These are phyloP conservation scores for Cryptophagus acutangulus DNA, from an alignment of 2,888 invertebrate species.

Conservation along the genomic window DNA sequence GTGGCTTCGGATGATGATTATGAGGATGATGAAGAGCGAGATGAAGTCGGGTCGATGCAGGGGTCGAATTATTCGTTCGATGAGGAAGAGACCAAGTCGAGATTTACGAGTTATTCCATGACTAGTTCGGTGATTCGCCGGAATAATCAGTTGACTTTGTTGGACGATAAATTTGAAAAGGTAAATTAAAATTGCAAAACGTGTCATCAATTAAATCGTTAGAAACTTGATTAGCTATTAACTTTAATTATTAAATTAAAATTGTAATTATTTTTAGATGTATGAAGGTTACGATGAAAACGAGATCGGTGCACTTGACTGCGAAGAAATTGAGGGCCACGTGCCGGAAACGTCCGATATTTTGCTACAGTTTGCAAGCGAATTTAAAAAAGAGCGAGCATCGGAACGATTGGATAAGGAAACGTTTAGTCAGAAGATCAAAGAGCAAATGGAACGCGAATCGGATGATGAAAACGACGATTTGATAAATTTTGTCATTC, in stretches of 20 bases:
- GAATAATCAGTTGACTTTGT: conserved; percentile 72
- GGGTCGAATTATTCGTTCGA: conserved; percentile 48
- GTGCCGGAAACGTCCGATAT: conserved; percentile 64
- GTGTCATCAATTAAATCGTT: conserved; percentile 12
- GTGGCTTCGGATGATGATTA: conserved; percentile 44
- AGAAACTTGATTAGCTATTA: not conserved
- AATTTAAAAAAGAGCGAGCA: conserved; percentile 63
- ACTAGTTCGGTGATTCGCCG: conserved; percentile 83
- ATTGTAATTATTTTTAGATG: conserved; percentile 49
- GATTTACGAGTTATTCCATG: conserved; percentile 92
- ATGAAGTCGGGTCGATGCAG: conserved; percentile 48
- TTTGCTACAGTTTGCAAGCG: conserved; percentile 67
- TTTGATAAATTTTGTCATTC: conserved; percentile 50
- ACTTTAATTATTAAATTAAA: not conserved
- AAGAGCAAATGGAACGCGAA: conserved; percentile 25
- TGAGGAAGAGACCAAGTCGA: conserved; percentile 76
- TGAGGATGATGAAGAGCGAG: conserved; percentile 49
- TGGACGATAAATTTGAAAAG: conserved; percentile 88
- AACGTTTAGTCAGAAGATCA: conserved; percentile 31
- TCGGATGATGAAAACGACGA: conserved; percentile 52
- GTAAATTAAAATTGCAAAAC: conserved; percentile 42
- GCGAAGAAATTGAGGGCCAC: conserved; percentile 83
- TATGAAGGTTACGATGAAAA: conserved; percentile 82
- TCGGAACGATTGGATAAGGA: conserved; percentile 56
- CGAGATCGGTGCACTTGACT: conserved; percentile 84